Conservation (phyloP, 2,113 vertebrate genomes). For the Agapornis roseicollis region DNA sequence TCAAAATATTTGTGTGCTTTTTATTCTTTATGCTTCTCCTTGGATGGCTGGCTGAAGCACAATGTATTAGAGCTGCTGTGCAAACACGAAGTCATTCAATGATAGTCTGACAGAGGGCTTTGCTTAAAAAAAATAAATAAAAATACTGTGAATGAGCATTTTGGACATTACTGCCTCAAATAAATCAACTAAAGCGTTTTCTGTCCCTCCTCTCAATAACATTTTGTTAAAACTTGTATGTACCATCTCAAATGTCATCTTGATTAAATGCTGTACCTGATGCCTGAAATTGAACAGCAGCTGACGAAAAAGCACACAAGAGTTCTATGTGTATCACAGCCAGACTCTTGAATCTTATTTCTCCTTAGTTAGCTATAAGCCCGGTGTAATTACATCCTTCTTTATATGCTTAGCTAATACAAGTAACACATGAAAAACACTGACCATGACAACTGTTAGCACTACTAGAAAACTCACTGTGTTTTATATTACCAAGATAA, state of each 20-base stretch:
- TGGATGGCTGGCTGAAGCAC: background rate
- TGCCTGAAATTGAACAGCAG: conserved; percentile 7
- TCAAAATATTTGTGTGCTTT: background rate
- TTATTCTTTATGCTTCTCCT: background rate
- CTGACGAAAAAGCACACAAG: background rate
- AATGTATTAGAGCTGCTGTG: background rate
- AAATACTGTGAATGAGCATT: background rate
- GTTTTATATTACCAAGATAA: background rate
- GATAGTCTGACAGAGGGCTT: conserved; percentile 12
- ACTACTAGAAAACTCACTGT: background rate
- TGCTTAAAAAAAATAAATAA: background rate
- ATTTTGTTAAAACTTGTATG: conserved; percentile 25
- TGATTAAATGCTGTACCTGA: conserved; percentile 25
- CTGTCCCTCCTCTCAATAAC: background rate
- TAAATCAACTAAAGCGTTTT: conserved; percentile 39
- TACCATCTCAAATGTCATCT: conserved; percentile 4
- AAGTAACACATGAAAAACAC: background rate
- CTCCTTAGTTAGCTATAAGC: background rate
- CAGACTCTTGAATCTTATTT: background rate
- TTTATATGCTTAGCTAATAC: background rate
- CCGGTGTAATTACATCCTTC: background rate
- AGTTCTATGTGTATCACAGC: background rate
- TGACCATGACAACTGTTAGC: background rate
- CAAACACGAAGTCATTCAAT: conserved; percentile 33
- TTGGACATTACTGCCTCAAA: conserved; percentile 23